Evolutionary conservation across 2,888 invertebrate genomes (phyloP).

Genomic region (Caenorhabditis panamensis): DNA sequence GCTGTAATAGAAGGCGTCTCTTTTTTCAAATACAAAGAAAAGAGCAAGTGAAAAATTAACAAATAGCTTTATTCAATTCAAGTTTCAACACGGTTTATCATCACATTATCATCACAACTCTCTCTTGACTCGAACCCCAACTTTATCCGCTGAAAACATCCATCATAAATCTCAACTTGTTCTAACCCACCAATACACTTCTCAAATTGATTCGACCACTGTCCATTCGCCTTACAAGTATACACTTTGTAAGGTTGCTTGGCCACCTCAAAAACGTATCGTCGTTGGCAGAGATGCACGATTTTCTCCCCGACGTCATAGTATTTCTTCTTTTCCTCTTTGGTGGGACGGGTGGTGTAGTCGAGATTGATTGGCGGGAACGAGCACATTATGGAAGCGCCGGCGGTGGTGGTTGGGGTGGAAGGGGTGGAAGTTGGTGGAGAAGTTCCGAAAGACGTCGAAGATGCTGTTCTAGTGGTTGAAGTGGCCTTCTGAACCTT

Average conservation of each 20-base stretch:
- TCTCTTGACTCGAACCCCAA: background rate
- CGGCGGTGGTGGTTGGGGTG: background rate
- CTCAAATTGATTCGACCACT: background rate
- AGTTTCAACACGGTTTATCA: no score
- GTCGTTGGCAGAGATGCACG: background rate
- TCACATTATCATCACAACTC: background rate
- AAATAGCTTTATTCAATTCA: no score
- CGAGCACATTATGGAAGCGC: background rate
- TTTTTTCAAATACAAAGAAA: no score
- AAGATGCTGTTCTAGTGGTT: no score
- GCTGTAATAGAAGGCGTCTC: no score
- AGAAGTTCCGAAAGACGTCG: no score
- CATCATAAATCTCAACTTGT: no score
- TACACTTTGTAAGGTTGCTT: constrained; percentile 1
- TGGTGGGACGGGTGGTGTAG: background rate
- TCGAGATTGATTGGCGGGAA: background rate
- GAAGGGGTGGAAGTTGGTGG: background rate
- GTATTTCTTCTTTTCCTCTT: background rate
- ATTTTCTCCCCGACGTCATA: background rate
- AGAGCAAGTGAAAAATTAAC: no score
- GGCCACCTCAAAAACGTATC: constrained; percentile 1
- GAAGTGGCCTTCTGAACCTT: background rate
- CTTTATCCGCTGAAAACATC: background rate
- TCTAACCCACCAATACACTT: constrained; percentile 3
- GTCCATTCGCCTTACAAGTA: background rate